Evolutionary conservation across 2,888 invertebrate genomes (phyloP).

Genomic region (Dolomedes plantarius): DNA sequence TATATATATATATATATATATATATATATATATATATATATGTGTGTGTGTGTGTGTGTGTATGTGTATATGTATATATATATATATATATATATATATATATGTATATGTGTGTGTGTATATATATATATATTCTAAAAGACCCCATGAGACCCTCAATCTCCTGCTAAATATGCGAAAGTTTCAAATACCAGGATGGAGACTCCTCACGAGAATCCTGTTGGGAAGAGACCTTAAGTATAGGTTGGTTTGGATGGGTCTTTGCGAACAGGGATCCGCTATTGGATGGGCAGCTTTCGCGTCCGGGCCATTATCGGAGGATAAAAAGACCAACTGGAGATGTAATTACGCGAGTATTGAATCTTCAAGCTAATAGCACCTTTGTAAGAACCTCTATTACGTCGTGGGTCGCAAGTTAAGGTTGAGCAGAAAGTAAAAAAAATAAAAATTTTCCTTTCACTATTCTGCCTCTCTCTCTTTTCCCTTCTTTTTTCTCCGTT

Average conservation of each 20-base stretch:
- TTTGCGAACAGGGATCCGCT: background rate
- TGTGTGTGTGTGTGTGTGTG: too few species aligned
- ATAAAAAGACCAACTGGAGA: slow-evolving; percentile 49
- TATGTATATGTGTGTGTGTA: too few species aligned
- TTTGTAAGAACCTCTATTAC: slow-evolving; percentile 61
- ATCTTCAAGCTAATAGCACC: slow-evolving; percentile 62
- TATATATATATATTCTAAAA: background rate
- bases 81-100: too few species aligned
- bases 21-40: too few species aligned
- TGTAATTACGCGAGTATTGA: slow-evolving; percentile 66
- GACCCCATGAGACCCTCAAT: background rate
- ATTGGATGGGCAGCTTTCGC: slow-evolving; percentile 25
- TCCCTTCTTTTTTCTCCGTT: background rate
- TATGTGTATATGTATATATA: too few species aligned
- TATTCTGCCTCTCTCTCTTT: background rate
- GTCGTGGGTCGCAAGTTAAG: slow-evolving; percentile 45
- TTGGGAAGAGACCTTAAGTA: slow-evolving; percentile 37
- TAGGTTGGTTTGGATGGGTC: slow-evolving; percentile 31
- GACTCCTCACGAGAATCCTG: slow-evolving; percentile 24
- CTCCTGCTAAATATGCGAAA: background rate
- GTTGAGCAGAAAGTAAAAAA: background rate
- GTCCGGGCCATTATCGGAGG: slow-evolving; percentile 55
- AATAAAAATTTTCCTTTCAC: slow-evolving; percentile 1
- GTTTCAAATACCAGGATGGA: background rate
- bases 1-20: too few species aligned